A percentile compares a stretch with the other conserved stretches of the same genome.
Conservation (phyloP, 2,113 vertebrate species). For the Pristiophorus japonicus region DNA sequence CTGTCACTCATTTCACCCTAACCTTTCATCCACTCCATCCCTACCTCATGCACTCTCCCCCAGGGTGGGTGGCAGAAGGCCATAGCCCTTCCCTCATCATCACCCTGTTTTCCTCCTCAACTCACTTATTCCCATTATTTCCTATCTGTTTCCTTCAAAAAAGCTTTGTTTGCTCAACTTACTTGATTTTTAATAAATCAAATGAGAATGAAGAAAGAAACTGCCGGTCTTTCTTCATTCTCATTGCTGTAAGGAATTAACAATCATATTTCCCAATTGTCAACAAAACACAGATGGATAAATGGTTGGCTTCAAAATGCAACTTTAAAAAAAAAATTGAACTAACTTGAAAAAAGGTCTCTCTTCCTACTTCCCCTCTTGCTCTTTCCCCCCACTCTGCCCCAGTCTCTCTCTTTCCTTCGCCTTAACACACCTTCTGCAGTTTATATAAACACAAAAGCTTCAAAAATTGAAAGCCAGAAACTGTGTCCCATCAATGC, state of each 20-base stretch:
- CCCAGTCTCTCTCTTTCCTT: neutral
- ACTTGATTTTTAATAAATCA: neutral
- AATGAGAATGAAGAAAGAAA: neutral
- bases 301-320: neutral
- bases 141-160: too few species aligned
- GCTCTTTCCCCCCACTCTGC: neutral
- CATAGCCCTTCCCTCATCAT: neutral
- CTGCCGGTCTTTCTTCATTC: neutral
- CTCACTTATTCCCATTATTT: too few species aligned
- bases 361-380: neutral
- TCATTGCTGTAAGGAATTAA: neutral
- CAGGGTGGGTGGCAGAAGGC: neutral
- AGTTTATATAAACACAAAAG: neutral
- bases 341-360: neutral
- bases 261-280: neutral
- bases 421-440: neutral
- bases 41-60: too few species aligned
- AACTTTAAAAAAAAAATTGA: neutral
- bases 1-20: neutral
- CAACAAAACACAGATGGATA: neutral
- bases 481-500: neutral
- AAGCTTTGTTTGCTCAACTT: too few species aligned
- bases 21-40: neutral
- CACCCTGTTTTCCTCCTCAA: too few species aligned
- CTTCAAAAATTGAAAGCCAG: neutral